A percentile compares a stretch with the other conserved stretches of the same genome.
phyloP scores from a whole-genome alignment of 2,797 vertebrate genomes.

The Argentina silus region DNA sequence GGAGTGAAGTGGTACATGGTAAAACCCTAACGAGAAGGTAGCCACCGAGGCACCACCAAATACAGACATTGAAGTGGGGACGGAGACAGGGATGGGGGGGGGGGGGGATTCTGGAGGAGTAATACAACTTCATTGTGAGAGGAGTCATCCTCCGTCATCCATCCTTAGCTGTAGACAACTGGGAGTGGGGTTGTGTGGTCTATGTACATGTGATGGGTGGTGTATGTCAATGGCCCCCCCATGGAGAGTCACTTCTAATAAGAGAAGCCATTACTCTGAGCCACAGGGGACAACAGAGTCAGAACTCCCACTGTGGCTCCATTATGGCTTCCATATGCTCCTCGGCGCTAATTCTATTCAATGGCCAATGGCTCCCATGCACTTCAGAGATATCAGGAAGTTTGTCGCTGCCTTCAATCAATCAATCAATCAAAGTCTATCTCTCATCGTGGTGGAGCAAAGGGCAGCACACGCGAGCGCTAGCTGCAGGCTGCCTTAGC shows the following conservation, averaged over 20 bases:
- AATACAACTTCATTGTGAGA: not conserved
- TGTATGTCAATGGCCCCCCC: not conserved
- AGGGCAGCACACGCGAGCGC: not conserved
- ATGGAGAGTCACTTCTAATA: constrained; percentile 1
- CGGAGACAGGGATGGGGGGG: not conserved
- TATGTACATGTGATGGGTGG: not conserved
- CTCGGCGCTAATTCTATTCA: constrained; percentile 14
- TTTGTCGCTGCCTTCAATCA: constrained; percentile 21
- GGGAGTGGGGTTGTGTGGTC: constrained; percentile 7
- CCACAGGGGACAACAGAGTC: constrained; percentile 4
- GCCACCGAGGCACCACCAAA: constrained; percentile 3
- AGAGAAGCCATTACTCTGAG: constrained; percentile 19
- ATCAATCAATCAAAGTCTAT: constrained; percentile 9
- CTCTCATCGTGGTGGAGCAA: not conserved
- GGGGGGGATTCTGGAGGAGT: not conserved
- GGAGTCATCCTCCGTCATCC: not conserved
- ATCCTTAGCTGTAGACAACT: not conserved
- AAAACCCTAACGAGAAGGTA: constrained; percentile 29
- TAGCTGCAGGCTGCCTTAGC: not conserved
- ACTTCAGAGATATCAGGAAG: not conserved
- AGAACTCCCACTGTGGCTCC: constrained; percentile 1
- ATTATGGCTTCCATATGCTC: constrained; percentile 17
- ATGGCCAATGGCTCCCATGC: constrained; percentile 3
- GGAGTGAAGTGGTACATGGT: constrained; percentile 16
- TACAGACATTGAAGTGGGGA: constrained; percentile 22